Evolutionary conservation across 1,140 invertebrate genomes (phyloP), one percentile per base, ranked within the genome.

Genomic region (Drosophila gunungcola): DNA sequence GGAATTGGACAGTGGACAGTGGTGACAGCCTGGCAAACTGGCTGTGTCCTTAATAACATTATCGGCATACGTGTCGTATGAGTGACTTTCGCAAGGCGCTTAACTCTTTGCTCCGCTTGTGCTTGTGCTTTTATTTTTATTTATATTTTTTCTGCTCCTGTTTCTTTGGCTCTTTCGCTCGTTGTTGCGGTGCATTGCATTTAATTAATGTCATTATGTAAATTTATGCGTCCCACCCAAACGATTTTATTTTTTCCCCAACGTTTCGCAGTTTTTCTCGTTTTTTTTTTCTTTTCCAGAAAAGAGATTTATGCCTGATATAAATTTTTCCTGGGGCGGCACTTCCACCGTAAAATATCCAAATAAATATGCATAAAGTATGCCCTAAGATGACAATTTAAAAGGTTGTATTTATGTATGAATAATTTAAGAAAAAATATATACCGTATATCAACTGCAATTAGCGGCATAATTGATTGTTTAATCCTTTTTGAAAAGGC

Each of bases 201-300:
- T 86, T 86, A 88, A 86, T 86, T 86, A 83, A 86, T 88, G 75
- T 77, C 79, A 86, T 86, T 83, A 86, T 88, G 83, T 65, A 86
- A 86, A 86, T 86, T 88, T 89, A 86, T 88, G 83, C 62, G 69
- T 64, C 65, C 63, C 67, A 69, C 58, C 70, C 36, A 58, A 70
- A 72, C 73, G 54, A 77, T 68, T 77, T 77, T 77, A 69, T 77
- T 77, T 70, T 76, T 57, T 52, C 43, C 65, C 29, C 58, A 49
- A 21, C 41, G 42, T 72, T 55, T n/a, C 58, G 41, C 69, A 45
- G 51, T 75, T 52, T 75, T 75, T 53, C 58, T 51, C 69, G 29
- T 41, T 58, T 67, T 61, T 67, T 55, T 16, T 75, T 54, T 51
- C 13, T 69, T 34, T 51, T 12, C 42, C 16, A 29, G 32, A 16